Evolutionary conservation across 2,888 invertebrate genomes (phyloP), one percentile per base, ranked within the genome.

Genomic region (Trissolcus japonicus): DNA sequence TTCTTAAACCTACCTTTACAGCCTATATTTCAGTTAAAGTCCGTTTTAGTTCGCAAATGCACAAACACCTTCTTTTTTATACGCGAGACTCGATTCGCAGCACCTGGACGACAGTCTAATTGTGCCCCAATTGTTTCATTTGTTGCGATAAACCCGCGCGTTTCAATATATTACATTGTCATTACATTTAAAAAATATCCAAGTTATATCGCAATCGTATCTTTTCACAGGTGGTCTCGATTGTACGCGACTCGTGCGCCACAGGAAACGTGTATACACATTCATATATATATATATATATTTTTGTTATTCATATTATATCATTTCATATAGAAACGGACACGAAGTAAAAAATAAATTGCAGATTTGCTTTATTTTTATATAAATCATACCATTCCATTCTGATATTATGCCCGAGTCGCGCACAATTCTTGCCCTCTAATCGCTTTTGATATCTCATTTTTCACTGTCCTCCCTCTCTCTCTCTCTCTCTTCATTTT

Each of bases 1-100:
- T 79, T 72, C 72, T 69, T 79, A 76, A 72, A 56, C 29, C 79
- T 78, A 78, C 60, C 72, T 78, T 78, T 78, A 78, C 78, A 78
- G 78, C 78, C 78, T 78, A 78, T 35, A 35, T 65, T 75, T 69
- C 75, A 72, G 71, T 78, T 35, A 75, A 59, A 75, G 56, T 73
- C 35, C 69, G 41, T 75, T 69, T 68, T 59, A 46, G 19, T 48
- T 67, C 60, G 63, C 78, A 75, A 78, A 72, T 72, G 75, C 72
- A 71, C 75, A 75, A 67, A 78, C 75, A 75, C 78, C 68, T 57
- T 55, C 16, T 16, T 46, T n/a, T 46, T 46, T 14, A 46, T 55
- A 61, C 43, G 66, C 71, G 71, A 66, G 76, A 76, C 66, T 55
- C 72, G 67, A 66, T 75, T 74, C 71, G 66, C 66, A 69, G 67